Evolutionary conservation across 2,797 vertebrate genomes (phyloP).

Genomic region (Dromococcyx pavoninus): DNA sequence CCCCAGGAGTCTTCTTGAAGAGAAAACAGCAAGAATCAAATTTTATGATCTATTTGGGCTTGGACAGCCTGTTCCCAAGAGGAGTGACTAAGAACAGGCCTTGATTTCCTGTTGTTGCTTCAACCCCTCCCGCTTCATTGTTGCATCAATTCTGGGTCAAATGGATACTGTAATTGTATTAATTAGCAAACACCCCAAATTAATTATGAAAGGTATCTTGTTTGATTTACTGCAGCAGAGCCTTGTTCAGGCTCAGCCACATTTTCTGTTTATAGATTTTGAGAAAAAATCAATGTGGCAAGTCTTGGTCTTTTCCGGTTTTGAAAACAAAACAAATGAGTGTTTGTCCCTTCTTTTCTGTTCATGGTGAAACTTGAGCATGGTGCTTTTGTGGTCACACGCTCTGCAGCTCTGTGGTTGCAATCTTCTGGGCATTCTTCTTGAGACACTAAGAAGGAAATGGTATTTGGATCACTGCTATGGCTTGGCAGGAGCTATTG

Average conservation of each 20-base stretch:
- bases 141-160: slow-evolving; percentile 16
- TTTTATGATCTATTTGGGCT: background rate
- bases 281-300: background rate
- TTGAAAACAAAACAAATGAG: background rate
- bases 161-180: background rate
- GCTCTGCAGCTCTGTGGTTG: background rate
- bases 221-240: background rate
- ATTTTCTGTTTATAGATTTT: background rate
- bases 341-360: background rate
- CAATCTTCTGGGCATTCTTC: slow-evolving; percentile 41
- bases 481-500: slow-evolving; percentile 36
- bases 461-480: background rate
- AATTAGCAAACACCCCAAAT: slow-evolving; percentile 16
- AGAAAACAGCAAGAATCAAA: background rate
- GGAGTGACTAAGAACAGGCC: background rate
- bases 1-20: background rate
- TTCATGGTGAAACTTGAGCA: background rate
- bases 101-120: background rate
- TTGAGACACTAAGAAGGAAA: slow-evolving; percentile 13
- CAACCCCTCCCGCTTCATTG: background rate
- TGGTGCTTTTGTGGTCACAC: background rate
- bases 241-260: background rate
- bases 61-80: background rate
- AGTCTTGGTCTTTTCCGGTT: background rate
- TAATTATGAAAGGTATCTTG: slow-evolving; percentile 7